A percentile compares a stretch with the other conserved stretches of the same genome.
Conservation (phyloP, 2,797 vertebrate species). For the Spatula versicolor region DNA sequence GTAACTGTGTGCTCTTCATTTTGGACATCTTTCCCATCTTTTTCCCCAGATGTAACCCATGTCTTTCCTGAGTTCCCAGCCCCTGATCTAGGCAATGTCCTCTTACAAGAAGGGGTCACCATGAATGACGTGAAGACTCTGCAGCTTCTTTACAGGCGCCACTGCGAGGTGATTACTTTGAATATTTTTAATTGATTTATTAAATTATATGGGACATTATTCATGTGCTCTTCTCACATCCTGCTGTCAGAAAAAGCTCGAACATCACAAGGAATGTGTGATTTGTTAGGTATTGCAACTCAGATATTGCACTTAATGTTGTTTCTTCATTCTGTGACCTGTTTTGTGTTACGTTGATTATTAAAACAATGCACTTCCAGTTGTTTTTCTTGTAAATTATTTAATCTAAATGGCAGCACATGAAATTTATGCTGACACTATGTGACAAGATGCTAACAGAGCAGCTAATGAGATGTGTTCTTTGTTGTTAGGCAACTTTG, state of each 20-base stretch:
- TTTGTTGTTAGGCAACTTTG: conserved; percentile 86
- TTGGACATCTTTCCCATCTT: neutral
- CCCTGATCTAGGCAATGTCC: conserved; percentile 83
- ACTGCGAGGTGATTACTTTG: conserved; percentile 90
- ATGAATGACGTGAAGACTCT: conserved; percentile 89
- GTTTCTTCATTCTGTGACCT: neutral
- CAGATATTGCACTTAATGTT: neutral
- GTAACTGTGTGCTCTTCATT: neutral
- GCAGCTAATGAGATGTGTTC: neutral
- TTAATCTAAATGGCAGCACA: neutral
- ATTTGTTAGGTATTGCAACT: neutral
- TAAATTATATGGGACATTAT: neutral
- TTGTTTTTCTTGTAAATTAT: neutral
- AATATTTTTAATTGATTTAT: neutral
- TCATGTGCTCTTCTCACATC: neutral
- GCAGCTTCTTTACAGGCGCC: conserved; percentile 91
- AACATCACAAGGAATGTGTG: neutral
- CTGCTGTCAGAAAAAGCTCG: neutral
- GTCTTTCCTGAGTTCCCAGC: conserved; percentile 90
- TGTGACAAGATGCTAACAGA: neutral
- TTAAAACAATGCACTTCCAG: neutral
- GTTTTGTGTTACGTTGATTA: neutral
- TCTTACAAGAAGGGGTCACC: conserved; percentile 88
- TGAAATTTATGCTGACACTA: neutral
- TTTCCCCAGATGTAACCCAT: conserved; percentile 84